phyloP scores from a whole-genome alignment of 2,113 vertebrate species.

The Cavia aperea region DNA sequence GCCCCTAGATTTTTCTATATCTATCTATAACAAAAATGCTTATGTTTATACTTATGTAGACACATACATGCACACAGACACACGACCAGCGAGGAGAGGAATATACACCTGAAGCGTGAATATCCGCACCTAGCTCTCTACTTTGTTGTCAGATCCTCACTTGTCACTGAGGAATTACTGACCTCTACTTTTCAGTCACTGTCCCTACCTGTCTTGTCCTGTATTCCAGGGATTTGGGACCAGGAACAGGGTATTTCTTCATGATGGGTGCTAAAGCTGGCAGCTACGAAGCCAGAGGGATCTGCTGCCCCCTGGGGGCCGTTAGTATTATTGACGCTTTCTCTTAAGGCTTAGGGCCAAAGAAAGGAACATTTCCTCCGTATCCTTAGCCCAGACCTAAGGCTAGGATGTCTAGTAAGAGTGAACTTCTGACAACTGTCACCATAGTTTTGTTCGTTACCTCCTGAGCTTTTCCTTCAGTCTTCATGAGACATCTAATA shows the following conservation, averaged over 20 bases:
- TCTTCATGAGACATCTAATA: not conserved
- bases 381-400: not conserved
- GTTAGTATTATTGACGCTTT: not conserved
- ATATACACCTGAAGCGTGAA: not conserved
- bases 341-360: too few relatives aligned
- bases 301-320: conserved; percentile 25
- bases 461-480: not conserved
- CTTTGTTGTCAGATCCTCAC: not conserved
- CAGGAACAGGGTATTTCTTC: not conserved
- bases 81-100: not conserved
- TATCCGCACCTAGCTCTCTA: not conserved
- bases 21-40: not conserved
- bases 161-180: not conserved
- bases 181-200: not conserved
- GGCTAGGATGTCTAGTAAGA: not conserved
- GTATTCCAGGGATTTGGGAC: not conserved
- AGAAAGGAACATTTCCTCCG: not conserved
- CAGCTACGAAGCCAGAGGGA: not conserved
- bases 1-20: not conserved
- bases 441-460: not conserved
- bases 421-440: not conserved
- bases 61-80: too few relatives aligned
- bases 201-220: not conserved
- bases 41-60: not conserved
- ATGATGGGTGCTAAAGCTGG: not conserved